Evolutionary conservation across 2,113 vertebrate genomes (phyloP).

Genomic region (Hydropotes inermis): DNA sequence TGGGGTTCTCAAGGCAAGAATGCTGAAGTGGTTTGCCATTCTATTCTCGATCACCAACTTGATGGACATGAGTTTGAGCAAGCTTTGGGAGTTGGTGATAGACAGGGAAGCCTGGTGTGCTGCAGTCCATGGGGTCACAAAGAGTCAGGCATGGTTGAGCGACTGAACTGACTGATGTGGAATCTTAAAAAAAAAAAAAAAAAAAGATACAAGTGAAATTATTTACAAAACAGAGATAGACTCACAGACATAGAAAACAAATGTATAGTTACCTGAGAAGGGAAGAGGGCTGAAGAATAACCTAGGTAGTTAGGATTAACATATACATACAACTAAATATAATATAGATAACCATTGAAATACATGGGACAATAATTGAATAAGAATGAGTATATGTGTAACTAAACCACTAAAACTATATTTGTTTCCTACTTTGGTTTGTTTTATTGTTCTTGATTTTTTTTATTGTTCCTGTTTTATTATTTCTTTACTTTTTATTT

Average conservation of each 20-base stretch:
- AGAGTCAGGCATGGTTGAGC: background rate
- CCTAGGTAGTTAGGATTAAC: background rate
- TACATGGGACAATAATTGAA: background rate
- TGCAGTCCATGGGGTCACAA: rapidly evolving
- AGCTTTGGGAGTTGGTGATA: background rate
- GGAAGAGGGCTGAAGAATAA: background rate
- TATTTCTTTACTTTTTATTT: background rate
- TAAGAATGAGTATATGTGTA: background rate
- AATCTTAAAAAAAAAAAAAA: background rate
- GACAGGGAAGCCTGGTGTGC: background rate
- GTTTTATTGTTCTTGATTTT: background rate
- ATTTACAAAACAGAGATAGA: no score
- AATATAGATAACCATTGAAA: background rate
- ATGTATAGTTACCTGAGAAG: background rate
- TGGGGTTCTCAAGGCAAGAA: background rate
- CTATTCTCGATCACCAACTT: background rate
- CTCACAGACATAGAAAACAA: no score
- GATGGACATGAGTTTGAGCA: background rate
- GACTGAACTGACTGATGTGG: background rate
- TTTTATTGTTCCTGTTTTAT: background rate
- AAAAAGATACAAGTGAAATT: background rate
- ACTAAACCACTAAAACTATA: background rate
- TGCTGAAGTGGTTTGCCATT: background rate
- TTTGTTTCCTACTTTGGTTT: background rate
- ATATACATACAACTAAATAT: background rate